Evolutionary conservation across 2,888 invertebrate species (phyloP).

Genomic region (Limnephilus marmoratus): DNA sequence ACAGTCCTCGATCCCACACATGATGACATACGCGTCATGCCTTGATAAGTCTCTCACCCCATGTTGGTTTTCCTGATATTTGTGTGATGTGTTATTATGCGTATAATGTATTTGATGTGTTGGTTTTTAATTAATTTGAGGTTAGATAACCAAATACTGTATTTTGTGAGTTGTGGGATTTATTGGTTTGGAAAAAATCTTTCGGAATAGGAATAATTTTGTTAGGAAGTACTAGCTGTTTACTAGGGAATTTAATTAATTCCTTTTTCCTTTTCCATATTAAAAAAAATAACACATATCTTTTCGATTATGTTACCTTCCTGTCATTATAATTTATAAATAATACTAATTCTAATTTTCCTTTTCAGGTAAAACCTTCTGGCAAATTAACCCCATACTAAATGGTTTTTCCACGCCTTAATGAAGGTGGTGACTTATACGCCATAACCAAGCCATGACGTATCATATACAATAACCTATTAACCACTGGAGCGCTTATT

Average conservation of each 20-base stretch:
- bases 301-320: background rate
- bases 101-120: background rate
- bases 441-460: background rate
- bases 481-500: no score
- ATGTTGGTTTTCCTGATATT: constrained; percentile 4
- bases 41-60: constrained; percentile 74
- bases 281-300: background rate
- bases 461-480: background rate
- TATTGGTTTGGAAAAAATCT: background rate
- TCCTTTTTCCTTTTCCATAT: background rate
- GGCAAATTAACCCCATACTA: background rate
- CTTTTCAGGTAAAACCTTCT: background rate
- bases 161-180: background rate
- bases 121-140: background rate
- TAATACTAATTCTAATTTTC: background rate
- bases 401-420: background rate
- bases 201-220: background rate
- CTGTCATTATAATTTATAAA: background rate
- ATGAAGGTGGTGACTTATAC: background rate
- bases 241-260: background rate
- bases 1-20: constrained; percentile 86
- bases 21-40: constrained; percentile 85
- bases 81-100: background rate
- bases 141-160: background rate
- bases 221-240: background rate